Base-by-base conservation (phyloP, 1,140 invertebrate genomes). In the silkworm (Bombyx mori) region DNA sequence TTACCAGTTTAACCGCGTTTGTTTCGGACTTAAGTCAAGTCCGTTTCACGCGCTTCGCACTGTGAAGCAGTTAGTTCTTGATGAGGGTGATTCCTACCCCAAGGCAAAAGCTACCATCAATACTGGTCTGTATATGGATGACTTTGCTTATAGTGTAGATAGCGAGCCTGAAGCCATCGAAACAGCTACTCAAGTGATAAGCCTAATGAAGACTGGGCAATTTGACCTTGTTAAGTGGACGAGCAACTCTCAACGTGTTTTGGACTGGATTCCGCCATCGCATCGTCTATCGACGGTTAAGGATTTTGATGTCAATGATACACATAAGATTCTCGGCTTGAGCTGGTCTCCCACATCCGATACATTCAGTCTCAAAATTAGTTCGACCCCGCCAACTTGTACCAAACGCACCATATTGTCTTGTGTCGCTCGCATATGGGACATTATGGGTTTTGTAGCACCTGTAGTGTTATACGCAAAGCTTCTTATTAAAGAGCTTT, bases 21-120 rank as follows among this genome's bases (percentile, higher is more conserved):
- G 75, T 1, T 88, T 82, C 65, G 82, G 82, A 7, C 64, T 71
- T 8, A 58, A 60, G 12, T 68, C 64, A 2, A 70, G 73, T 7
- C 71, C 83, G 5, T 85, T 67, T 58, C 61, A 75, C 7, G 77
- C 83, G 0, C 62, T 74, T 0, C 58, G 76, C 12, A 62, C 56
- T 0, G 47, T 85, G 2, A 53, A 61, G 18, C 72, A 83, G 59
- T 51, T 82, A 26, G 52, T 12, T 5, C 3, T 9, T 6, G 52
- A 54, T 42, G 52, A 54, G n/a, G 52, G 52, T 8, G 52, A 55
- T 8, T 55, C 54, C 4, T 55, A 22, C 35, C 54, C 54, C 10
- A 18, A 22, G 8, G 54, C 54, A 12, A 45, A 22, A 35, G 45
- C 12, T n/a, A 55, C 35, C 2, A 18, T 55, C 47, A 18, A 55